A percentile compares a stretch with the other conserved stretches of the same genome.
phyloP scores from a whole-genome alignment of 1,140 invertebrate genomes.

The Bradynema listronoti region DNA sequence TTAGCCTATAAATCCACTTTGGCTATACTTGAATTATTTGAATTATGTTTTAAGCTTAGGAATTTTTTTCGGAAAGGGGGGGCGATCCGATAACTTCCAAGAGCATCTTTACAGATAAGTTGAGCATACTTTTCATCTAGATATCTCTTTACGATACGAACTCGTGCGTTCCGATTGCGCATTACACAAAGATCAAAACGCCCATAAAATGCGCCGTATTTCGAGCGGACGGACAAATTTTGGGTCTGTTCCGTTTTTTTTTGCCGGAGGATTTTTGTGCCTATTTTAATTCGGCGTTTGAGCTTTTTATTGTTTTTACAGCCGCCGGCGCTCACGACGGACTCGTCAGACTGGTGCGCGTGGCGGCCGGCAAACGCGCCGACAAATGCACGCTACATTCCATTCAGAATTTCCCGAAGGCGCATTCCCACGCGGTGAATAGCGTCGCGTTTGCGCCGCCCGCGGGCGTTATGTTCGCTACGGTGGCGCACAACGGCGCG shows the following conservation, averaged over 20 bases:
- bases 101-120: too few relatives aligned
- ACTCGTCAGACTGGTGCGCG: too few relatives aligned
- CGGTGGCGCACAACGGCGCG: conserved; percentile 88
- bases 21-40: too few relatives aligned
- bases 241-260: conserved; percentile 55
- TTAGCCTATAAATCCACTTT: too few relatives aligned
- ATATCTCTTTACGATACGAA: conserved; percentile 31
- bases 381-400: not conserved
- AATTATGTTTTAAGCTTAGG: too few relatives aligned
- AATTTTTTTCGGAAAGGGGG: too few relatives aligned
- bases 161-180: conserved; percentile 37
- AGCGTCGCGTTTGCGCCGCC: conserved; percentile 74
- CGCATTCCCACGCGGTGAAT: conserved; percentile 61
- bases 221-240: conserved; percentile 43
- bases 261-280: conserved; percentile 17
- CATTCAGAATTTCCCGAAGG: not conserved
- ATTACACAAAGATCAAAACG: conserved; percentile 38
- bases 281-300: not conserved
- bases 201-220: conserved; percentile 36
- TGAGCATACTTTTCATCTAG: conserved; percentile 12
- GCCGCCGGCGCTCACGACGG: conserved; percentile 74
- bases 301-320: not conserved
- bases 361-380: too few relatives aligned
- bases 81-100: too few relatives aligned
- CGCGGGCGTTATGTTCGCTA: conserved; percentile 71